Evolutionary conservation across 2,113 vertebrate genomes (phyloP).

Genomic region (Myotis yumanensis): DNA sequence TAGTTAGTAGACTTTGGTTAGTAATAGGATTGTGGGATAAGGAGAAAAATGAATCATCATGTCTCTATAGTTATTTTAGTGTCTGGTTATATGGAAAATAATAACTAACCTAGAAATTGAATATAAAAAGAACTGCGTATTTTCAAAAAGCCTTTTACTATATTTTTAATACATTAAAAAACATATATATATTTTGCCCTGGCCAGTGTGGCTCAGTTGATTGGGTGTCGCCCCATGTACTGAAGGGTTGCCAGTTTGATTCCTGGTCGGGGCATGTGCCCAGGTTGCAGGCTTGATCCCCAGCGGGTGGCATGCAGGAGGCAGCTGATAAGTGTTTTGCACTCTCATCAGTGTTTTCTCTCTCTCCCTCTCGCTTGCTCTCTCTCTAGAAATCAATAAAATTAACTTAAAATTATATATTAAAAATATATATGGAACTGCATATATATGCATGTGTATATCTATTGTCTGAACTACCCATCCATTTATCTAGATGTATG

Average conservation of each 20-base stretch:
- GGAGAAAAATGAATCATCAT: background rate
- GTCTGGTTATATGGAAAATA: background rate
- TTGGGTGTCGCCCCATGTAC: too few species aligned
- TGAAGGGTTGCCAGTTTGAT: too few species aligned
- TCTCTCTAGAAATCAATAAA: too few species aligned
- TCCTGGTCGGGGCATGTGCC: too few species aligned
- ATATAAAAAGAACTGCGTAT: background rate
- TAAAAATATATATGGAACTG: background rate
- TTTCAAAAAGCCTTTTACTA: background rate
- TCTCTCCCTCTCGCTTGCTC: too few species aligned
- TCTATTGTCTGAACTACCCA: background rate
- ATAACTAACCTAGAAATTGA: background rate
- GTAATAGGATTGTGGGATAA: background rate
- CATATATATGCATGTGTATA: background rate
- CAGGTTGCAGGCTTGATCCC: too few species aligned
- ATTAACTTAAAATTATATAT: background rate
- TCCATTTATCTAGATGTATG: background rate
- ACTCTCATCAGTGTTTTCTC: too few species aligned
- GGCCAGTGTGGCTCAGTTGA: too few species aligned
- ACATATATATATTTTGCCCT: background rate
- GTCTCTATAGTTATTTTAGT: background rate
- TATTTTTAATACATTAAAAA: background rate
- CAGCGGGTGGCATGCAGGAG: too few species aligned
- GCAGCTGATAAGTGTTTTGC: too few species aligned
- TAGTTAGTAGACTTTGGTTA: background rate